Conservation (phyloP, 1,140 invertebrate genomes). For the Bombus confusus region DNA sequence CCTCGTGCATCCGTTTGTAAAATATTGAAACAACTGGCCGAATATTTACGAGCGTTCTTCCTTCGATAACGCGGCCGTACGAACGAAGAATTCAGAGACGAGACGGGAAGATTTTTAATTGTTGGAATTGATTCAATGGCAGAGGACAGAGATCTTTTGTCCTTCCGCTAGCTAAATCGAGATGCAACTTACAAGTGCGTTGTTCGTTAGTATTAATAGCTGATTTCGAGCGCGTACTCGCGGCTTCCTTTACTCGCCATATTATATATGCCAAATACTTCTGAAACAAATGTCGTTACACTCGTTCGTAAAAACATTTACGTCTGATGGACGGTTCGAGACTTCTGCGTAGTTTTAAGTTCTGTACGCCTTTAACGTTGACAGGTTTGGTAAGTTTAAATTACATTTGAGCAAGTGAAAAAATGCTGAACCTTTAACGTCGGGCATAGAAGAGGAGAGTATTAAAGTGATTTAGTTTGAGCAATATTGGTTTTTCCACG, state of each 20-base stretch:
- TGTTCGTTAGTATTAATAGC: background rate
- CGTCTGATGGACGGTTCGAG: accelerated
- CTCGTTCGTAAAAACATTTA: background rate
- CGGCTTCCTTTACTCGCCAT: no score
- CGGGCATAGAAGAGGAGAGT: no score
- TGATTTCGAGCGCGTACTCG: background rate
- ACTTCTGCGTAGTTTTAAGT: background rate
- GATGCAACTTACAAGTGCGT: no score
- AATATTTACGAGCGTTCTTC: conserved; percentile 6
- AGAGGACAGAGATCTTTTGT: background rate
- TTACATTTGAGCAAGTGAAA: no score
- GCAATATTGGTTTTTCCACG: no score
- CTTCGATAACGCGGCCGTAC: background rate
- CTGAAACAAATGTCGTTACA: background rate
- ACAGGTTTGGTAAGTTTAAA: no score
- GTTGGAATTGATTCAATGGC: background rate
- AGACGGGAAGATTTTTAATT: conserved; percentile 6
- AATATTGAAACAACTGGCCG: conserved; percentile 43
- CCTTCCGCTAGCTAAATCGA: background rate
- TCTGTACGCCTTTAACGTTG: background rate
- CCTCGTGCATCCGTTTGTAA: background rate
- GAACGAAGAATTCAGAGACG: background rate
- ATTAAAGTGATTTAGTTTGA: no score
- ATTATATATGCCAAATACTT: no score
- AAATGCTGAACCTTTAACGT: no score